phyloP scores from a whole-genome alignment of 2,113 vertebrate genomes.

The Piprites chloris region DNA sequence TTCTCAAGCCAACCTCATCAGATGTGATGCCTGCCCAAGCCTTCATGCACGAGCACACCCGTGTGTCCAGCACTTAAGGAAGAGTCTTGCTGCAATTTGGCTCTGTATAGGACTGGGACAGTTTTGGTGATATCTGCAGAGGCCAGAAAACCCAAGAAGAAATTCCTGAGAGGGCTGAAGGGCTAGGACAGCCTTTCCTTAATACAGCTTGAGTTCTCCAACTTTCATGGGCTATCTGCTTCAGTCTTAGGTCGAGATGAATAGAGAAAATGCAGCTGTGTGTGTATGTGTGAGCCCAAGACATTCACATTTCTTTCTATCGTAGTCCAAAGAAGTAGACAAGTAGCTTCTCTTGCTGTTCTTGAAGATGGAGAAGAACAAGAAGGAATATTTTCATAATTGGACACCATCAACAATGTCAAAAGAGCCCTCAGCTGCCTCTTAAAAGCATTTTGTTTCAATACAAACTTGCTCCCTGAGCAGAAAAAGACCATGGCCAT shows the following conservation, averaged over 20 bases:
- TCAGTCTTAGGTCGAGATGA: not conserved
- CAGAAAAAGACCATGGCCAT: not conserved
- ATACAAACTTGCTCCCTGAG: not conserved
- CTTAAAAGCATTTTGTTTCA: not conserved
- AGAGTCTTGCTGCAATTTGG: not conserved
- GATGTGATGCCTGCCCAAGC: not conserved
- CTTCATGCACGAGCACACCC: rapidly evolving
- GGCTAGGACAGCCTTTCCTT: not conserved
- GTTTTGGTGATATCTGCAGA: not conserved
- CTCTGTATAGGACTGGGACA: not conserved
- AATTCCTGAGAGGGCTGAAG: not conserved
- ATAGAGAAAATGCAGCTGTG: not conserved
- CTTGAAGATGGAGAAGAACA: not conserved
- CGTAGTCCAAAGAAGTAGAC: not conserved
- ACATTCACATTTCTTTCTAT: not conserved
- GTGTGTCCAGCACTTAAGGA: rapidly evolving
- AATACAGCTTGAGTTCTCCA: not conserved
- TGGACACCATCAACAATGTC: not conserved
- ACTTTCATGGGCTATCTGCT: not conserved
- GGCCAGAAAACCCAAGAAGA: not conserved
- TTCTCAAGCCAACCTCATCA: rapidly evolving
- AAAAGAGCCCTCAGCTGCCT: not conserved
- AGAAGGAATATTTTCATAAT: not conserved
- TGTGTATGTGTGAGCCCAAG: not conserved
- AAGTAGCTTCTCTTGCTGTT: not conserved